These are phyloP conservation scores for Rotaria macrura DNA, from an alignment of 2,888 invertebrate genomes.

Conservation along the genomic window DNA sequence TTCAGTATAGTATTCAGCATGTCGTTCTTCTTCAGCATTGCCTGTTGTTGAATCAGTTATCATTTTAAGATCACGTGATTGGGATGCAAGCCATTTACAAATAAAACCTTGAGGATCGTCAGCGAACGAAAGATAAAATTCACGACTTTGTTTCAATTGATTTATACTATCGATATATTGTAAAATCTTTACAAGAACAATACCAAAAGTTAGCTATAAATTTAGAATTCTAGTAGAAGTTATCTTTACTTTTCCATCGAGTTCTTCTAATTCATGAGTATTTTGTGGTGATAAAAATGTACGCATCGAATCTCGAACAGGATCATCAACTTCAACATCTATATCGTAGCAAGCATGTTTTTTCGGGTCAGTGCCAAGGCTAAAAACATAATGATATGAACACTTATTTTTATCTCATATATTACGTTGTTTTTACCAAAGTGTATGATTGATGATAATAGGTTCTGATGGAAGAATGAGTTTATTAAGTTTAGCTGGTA, in stretches of 20 bases:
- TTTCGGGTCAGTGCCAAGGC: constrained; percentile 78
- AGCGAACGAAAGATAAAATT: constrained; percentile 93
- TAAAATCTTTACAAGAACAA: constrained; percentile 31
- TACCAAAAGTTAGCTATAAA: neutral
- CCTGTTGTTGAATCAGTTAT: constrained; percentile 63
- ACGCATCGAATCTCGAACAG: constrained; percentile 32
- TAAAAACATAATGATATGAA: constrained; percentile 38
- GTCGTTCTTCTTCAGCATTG: constrained; percentile 78
- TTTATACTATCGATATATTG: constrained; percentile 98
- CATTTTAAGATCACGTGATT: constrained; percentile 85
- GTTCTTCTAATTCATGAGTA: constrained; percentile 25
- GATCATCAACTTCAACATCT: constrained; percentile 73
- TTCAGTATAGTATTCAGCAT: constrained; percentile 74
- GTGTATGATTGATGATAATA: constrained; percentile 83
- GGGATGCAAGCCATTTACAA: constrained; percentile 94
- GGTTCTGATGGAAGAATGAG: constrained; percentile 95
- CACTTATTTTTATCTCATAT: constrained; percentile 58
- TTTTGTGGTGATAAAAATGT: constrained; percentile 25
- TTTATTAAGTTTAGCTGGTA: constrained; percentile 83
- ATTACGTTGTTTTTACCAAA: neutral
- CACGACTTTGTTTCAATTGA: constrained; percentile 88
- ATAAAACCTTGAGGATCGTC: constrained; percentile 96
- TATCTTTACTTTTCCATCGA: constrained; percentile 59
- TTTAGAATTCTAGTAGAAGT: neutral
- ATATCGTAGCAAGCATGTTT: constrained; percentile 99